phyloP scores from a whole-genome alignment of 2,888 invertebrate species.

The Clostera curtula region DNA sequence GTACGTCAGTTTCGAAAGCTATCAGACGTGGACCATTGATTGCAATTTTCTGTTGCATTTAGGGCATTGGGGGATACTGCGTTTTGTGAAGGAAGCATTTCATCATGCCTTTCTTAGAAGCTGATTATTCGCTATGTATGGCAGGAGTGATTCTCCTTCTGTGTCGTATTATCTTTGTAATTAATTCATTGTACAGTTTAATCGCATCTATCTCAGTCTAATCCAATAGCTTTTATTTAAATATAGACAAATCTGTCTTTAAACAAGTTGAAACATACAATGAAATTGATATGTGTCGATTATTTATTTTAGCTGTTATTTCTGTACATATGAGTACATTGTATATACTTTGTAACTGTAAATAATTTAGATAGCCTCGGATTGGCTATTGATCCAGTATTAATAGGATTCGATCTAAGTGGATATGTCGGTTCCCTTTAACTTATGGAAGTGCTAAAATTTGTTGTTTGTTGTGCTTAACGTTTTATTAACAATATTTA shows the following conservation, averaged over 20 bases:
- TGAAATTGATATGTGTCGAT: constrained; percentile 67
- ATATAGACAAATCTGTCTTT: constrained; percentile 46
- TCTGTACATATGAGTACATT: constrained; percentile 60
- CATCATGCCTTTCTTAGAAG: constrained; percentile 12
- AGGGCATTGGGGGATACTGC: constrained; percentile 7
- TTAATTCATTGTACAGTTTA: constrained; percentile 14
- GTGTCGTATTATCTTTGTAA: constrained; percentile 10
- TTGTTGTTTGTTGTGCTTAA: constrained; percentile 21
- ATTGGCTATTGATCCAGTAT: constrained; percentile 60
- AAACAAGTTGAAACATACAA: constrained; percentile 57
- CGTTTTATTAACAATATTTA: constrained; percentile 11
- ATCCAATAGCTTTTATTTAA: constrained; percentile 29
- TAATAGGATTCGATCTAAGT: constrained; percentile 41
- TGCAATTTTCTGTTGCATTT: constrained; percentile 9
- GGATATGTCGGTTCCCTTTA: constrained; percentile 17
- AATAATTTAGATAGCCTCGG: constrained; percentile 46
- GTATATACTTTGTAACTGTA: constrained; percentile 61
- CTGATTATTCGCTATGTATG: background rate
- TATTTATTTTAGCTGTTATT: constrained; percentile 66
- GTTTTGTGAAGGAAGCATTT: constrained; percentile 14
- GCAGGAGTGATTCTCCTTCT: background rate
- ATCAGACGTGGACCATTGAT: constrained; percentile 53
- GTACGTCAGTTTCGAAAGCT: constrained; percentile 71
- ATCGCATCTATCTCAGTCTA: constrained; percentile 29
- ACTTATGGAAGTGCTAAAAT: constrained; percentile 15